Evolutionary conservation across 2,113 vertebrate genomes (phyloP), one percentile per base, ranked within the genome.

Genomic region (Bos javanicus): DNA sequence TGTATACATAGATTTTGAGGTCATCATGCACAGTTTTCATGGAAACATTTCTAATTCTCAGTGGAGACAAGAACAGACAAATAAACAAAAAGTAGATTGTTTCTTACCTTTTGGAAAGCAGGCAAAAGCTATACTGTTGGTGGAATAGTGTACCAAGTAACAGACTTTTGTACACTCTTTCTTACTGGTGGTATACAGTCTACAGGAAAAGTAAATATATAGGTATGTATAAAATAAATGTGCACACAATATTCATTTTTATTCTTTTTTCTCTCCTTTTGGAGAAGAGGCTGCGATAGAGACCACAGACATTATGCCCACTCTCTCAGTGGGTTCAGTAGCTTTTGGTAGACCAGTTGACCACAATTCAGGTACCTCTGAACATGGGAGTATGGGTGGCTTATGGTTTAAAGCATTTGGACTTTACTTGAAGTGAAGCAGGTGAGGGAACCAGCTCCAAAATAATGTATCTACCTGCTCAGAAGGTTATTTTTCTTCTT

Each of bases 151-250:
- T 99, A 99, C 99, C 99, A 99, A 99, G 99, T 99, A 98, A 99
- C 99, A 99, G 99, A 99, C 94, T 99, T 99, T 99, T 99, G 98
- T 99, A 99, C 99, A 99, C 99, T 99, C 98, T 99, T 99, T 99
- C 99, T 99, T 99, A 99, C 99, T 98, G 99, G 82, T 98, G 99
- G 98, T 97, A 98, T 97, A 97, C 98, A 98, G 99, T 99, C 99
- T 99, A 99, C 90, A 99, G 99, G 99, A 97, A 99, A 99, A 99
- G 99, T 98, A 99, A 99, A 99, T 98, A 99, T 98, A 99, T 97
- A 98, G 98, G 98, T 96, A 95, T 97, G 98, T 99, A 98, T 92
- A 98, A 98, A 50, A 81, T 43, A 95, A 96, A 60, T 90, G 83
- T 88, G 94, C 98, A 98, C 87, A 93, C 56, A 43, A 96, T 90